phyloP scores from a whole-genome alignment of 1,140 invertebrate genomes.

The Sycophila sp. region DNA sequence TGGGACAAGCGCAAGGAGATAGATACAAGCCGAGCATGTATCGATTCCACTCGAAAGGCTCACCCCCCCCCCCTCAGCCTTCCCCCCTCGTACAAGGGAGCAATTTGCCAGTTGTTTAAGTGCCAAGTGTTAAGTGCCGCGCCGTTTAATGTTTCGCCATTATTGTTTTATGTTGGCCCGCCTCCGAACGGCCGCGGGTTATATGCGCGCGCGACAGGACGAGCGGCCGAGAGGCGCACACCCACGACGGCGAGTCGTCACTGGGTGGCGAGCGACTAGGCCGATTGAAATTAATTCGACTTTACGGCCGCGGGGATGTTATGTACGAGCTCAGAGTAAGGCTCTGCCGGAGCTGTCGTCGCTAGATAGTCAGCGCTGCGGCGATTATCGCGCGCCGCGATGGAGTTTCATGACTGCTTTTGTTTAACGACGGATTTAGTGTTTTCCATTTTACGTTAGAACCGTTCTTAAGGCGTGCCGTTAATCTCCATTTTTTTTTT shows the following conservation, averaged over 20 bases:
- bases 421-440: no score
- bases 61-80: background rate
- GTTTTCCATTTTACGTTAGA: no score
- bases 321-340: background rate
- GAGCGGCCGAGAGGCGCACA: slow-evolving; percentile 24
- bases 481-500: no score
- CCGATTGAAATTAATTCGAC: slow-evolving; percentile 66
- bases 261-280: slow-evolving; percentile 26
- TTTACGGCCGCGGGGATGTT: slow-evolving; percentile 52
- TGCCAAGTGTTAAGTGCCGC: slow-evolving; percentile 67
- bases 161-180: slow-evolving; percentile 67
- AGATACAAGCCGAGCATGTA: background rate
- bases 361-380: no score
- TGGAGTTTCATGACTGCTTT: no score
- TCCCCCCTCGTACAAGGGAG: slow-evolving; percentile 55
- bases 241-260: background rate
- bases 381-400: no score
- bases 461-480: no score
- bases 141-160: slow-evolving; percentile 66
- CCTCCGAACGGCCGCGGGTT: no score
- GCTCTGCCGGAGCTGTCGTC: no score
- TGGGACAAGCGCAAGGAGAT: background rate
- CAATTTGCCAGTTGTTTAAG: slow-evolving; percentile 69
- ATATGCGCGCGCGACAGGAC: no score
- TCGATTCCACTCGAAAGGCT: slow-evolving; percentile 17